Percentiles rank a stretch among this genome's conserved stretches.
Evolutionary conservation across 64 coral and sea anemone species (phyloP).

Genomic region (Montipora capricornis): DNA sequence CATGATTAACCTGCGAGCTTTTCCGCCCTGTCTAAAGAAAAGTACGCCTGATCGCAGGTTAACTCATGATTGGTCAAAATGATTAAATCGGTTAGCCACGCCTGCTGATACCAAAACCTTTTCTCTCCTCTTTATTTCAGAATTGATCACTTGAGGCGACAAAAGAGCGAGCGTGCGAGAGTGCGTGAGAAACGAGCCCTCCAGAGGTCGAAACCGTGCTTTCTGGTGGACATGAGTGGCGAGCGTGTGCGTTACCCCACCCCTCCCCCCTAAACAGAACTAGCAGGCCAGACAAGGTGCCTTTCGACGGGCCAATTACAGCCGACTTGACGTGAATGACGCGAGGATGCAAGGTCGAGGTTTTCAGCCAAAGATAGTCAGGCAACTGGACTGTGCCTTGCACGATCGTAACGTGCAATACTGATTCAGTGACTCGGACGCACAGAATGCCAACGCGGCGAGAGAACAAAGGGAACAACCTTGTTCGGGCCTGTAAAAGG

Average conservation of each 20-base stretch:
- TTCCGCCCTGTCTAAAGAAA: no score
- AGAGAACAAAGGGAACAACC: not conserved
- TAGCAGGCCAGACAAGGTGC: conserved; percentile 11
- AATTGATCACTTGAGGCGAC: conserved; percentile 56
- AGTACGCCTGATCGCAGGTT: no score
- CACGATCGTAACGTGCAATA: not conserved
- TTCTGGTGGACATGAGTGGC: not conserved
- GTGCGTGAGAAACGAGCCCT: conserved; percentile 54
- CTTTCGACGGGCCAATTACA: conserved; percentile 19
- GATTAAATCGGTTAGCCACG: no score
- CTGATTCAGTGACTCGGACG: not conserved
- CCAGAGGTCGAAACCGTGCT: not conserved
- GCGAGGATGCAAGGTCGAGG: not conserved
- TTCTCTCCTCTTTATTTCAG: not conserved
- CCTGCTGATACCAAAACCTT: not conserved
- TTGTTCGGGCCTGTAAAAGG: not conserved
- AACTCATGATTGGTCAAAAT: no score
- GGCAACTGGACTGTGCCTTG: not conserved
- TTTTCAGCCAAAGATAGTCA: not conserved
- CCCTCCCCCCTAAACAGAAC: conserved; percentile 20
- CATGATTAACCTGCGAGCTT: no score
- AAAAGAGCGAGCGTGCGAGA: conserved; percentile 64
- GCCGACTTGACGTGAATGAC: conserved; percentile 2
- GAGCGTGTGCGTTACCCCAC: conserved; percentile 48
- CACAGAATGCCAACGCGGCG: not conserved